A percentile compares a stretch with the other conserved stretches of the same genome.
Conservation (phyloP, 2,797 vertebrate species). For the Cetoscarus ocellatus region DNA sequence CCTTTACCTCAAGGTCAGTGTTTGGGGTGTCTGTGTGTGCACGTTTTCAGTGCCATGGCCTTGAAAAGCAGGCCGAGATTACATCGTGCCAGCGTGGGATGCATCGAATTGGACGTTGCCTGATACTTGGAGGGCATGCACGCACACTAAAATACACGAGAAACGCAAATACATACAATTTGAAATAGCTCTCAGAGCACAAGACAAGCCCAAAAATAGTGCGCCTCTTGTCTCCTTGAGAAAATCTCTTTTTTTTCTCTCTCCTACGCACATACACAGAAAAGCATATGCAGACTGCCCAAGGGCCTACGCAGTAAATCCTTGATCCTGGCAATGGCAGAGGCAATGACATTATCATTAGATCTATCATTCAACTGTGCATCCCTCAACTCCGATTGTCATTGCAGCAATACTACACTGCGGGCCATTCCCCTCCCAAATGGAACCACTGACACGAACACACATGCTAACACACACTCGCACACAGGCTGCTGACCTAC, state of each 20-base stretch:
- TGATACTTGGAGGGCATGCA: conserved; percentile 32
- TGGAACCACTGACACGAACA: conserved; percentile 55
- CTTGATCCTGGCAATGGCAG: conserved; percentile 49
- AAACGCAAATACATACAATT: conserved; percentile 27
- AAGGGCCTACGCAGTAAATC: conserved; percentile 28
- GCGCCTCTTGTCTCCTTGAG: conserved; percentile 44
- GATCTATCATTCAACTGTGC: conserved; percentile 52
- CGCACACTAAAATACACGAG: background rate
- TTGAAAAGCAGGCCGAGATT: conserved; percentile 26
- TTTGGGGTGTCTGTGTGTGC: conserved; percentile 16
- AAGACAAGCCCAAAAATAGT: conserved; percentile 49
- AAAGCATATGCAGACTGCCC: conserved; percentile 16
- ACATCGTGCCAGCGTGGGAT: conserved; percentile 10
- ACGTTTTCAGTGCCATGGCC: background rate
- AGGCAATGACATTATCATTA: conserved; percentile 67
- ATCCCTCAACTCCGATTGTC: conserved; percentile 54
- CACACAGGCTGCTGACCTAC: conserved; percentile 82
- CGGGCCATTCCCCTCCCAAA: conserved; percentile 61
- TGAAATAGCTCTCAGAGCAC: conserved; percentile 43
- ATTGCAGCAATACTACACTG: conserved; percentile 57
- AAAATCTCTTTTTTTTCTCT: conserved; percentile 9
- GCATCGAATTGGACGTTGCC: conserved; percentile 23
- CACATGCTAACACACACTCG: conserved; percentile 45
- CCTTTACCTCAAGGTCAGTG: conserved; percentile 74
- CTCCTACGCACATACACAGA: background rate